Percentiles rank a stretch among this genome's conserved stretches.
Evolutionary conservation across 2,888 invertebrate species (phyloP).

Genomic region (Caenorhabditis wallacei): DNA sequence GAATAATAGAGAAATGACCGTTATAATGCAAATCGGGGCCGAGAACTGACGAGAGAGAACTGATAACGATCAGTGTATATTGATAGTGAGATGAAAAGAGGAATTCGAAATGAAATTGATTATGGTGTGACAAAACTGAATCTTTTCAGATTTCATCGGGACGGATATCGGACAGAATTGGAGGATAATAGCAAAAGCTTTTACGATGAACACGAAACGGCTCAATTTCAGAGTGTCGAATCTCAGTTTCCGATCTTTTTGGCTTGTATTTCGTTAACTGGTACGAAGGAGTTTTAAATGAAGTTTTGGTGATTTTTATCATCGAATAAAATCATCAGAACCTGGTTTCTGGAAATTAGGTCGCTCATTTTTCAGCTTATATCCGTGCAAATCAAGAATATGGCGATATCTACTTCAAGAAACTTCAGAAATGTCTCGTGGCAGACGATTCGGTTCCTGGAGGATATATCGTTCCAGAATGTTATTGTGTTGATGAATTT

Average conservation of each 20-base stretch:
- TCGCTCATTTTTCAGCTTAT: conserved; percentile 58
- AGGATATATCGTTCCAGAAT: conserved; percentile 90
- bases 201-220: conserved; percentile 94
- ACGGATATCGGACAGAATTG: conserved; percentile 93
- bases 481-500: conserved; percentile 87
- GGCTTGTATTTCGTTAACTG: conserved; percentile 96
- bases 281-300: conserved; percentile 84
- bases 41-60: conserved; percentile 42
- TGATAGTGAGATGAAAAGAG: conserved; percentile 21
- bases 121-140: background rate
- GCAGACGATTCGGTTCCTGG: conserved; percentile 87
- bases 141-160: conserved; percentile 88
- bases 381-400: conserved; percentile 67
- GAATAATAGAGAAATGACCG: conserved; percentile 23
- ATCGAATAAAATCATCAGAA: background rate
- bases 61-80: conserved; percentile 48
- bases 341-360: background rate
- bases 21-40: conserved; percentile 31
- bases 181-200: conserved; percentile 91
- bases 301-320: no score
- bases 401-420: conserved; percentile 88
- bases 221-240: conserved; percentile 94
- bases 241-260: conserved; percentile 99
- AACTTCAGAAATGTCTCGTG: conserved; percentile 90
- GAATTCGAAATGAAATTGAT: conserved; percentile 22